These are phyloP conservation scores for human DNA, from an alignment of 2,113 vertebrate species.

Conservation along the genomic window DNA sequence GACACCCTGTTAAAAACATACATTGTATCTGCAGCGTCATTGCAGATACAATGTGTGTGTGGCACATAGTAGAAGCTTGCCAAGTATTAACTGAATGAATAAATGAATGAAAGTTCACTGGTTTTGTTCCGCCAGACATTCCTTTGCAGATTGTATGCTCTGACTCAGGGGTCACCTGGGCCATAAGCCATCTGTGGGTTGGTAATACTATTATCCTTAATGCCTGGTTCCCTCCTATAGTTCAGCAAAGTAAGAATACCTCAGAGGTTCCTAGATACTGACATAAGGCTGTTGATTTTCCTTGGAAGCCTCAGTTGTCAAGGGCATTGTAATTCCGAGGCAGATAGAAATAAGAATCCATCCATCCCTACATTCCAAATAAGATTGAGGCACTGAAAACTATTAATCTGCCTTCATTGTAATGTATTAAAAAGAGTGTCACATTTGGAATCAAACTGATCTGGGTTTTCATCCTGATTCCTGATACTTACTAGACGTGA, in stretches of 20 bases:
- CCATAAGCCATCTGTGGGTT: not conserved
- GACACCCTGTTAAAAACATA: constrained; percentile 2
- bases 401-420: not conserved
- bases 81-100: not conserved
- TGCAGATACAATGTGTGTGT: not conserved
- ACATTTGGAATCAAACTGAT: not conserved
- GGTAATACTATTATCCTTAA: not conserved
- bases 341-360: not conserved
- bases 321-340: not conserved
- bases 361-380: not conserved
- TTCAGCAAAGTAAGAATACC: not conserved
- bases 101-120: not conserved
- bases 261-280: not conserved
- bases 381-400: not conserved
- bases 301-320: not conserved
- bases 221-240: not conserved
- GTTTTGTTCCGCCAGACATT: constrained; percentile 17
- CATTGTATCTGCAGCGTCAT: not conserved
- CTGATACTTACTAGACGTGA: not conserved
- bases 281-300: not conserved
- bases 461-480: not conserved
- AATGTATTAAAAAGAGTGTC: not conserved
- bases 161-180: not conserved
- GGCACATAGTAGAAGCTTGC: not conserved
- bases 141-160: not conserved